Percentiles rank a stretch among this genome's conserved stretches.
Conservation (phyloP, 2,888 invertebrate genomes). For the Microctonus hyperodae region DNA sequence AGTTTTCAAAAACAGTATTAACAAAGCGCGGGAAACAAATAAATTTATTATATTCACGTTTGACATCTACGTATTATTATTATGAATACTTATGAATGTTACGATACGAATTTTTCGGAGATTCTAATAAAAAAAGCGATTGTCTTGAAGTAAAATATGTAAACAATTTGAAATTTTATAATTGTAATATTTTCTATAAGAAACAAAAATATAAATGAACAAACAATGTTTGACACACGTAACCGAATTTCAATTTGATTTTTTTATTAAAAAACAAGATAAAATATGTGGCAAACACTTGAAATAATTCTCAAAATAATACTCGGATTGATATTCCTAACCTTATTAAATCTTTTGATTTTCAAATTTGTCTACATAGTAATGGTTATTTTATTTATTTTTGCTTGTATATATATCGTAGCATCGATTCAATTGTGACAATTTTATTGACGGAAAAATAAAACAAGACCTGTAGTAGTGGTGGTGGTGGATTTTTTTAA, state of each 20-base stretch:
- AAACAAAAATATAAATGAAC: not conserved
- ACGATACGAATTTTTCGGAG: no score
- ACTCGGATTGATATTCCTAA: conserved; percentile 39
- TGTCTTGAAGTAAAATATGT: no score
- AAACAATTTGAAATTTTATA: no score
- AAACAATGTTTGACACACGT: not conserved
- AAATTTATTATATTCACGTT: no score
- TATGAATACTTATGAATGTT: no score
- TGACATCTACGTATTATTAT: no score
- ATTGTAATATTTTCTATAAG: no score
- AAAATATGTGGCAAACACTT: conserved; percentile 35
- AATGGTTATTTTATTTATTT: conserved; percentile 40
- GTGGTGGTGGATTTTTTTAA: not conserved
- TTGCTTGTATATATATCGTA: conserved; percentile 36
- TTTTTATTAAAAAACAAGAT: not conserved
- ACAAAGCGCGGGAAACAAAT: no score
- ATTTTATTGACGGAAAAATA: not conserved
- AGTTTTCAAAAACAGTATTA: no score
- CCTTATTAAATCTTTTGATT: conserved; percentile 43
- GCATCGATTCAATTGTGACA: conserved; percentile 25
- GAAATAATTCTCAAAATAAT: conserved; percentile 41
- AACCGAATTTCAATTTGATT: not conserved
- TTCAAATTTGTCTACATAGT: conserved; percentile 43
- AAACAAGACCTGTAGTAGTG: not conserved
- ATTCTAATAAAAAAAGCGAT: no score